Percentiles rank a stretch among this genome's conserved stretches.
phyloP scores from a whole-genome alignment of 2,888 invertebrate genomes.

The Noctua comes region DNA sequence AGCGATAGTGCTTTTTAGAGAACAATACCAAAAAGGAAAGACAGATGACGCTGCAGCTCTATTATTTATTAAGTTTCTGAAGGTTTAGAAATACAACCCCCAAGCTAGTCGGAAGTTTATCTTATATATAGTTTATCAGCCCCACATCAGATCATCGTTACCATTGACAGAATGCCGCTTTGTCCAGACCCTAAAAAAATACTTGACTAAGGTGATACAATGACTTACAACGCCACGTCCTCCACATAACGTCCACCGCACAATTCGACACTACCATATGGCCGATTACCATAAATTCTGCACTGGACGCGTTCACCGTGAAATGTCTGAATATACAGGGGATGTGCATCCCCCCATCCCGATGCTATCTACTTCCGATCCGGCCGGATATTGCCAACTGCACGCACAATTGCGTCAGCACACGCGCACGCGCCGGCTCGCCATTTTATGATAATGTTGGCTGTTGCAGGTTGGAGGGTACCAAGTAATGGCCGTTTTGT shows the following conservation, averaged over 20 bases:
- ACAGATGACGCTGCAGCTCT: not conserved
- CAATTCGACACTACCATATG: slow-evolving; percentile 55
- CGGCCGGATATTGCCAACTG: slow-evolving; percentile 73
- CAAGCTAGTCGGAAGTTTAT: not conserved
- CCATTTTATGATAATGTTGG: slow-evolving; percentile 60
- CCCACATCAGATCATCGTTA: not conserved
- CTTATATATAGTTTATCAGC: not conserved
- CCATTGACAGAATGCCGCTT: not conserved
- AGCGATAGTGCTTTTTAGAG: not conserved
- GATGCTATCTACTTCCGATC: slow-evolving; percentile 70
- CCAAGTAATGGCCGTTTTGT: slow-evolving; percentile 55
- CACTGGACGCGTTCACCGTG: slow-evolving; percentile 58
- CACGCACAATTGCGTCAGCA: slow-evolving; percentile 66
- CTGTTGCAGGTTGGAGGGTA: slow-evolving; percentile 46
- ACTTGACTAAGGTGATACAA: not conserved
- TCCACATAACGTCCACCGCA: not conserved
- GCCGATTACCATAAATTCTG: slow-evolving; percentile 65
- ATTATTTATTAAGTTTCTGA: not conserved
- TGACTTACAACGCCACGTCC: not conserved
- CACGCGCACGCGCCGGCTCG: slow-evolving; percentile 63
- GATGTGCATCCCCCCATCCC: slow-evolving; percentile 66
- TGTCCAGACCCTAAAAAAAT: not conserved
- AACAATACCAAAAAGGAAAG: not conserved
- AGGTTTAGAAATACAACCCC: not conserved
- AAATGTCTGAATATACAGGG: slow-evolving; percentile 61